Conservation (phyloP, 2,797 vertebrate genomes). For the Hafferia zeledoni region DNA sequence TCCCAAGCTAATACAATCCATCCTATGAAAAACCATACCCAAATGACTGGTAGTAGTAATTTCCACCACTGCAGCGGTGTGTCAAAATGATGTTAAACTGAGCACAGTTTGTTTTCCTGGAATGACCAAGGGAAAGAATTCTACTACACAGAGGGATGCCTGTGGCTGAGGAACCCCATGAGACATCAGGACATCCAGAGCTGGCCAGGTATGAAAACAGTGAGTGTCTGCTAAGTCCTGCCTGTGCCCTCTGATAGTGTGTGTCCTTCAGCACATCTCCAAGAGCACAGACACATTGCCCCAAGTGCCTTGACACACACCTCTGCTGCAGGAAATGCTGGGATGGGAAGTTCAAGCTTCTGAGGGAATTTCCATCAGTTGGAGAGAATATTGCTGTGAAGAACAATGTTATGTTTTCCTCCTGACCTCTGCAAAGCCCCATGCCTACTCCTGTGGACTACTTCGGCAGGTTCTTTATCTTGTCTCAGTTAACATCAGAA, state of each 20-base stretch:
- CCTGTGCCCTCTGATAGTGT: background rate
- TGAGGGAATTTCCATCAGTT: background rate
- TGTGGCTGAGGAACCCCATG: background rate
- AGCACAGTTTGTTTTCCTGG: background rate
- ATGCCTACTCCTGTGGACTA: rapidly evolving
- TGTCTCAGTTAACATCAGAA: background rate
- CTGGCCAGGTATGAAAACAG: background rate
- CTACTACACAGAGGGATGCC: background rate
- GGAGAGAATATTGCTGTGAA: background rate
- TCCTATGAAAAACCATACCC: background rate
- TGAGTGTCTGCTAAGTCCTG: background rate
- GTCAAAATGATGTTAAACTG: background rate
- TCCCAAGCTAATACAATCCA: background rate
- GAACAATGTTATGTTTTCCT: background rate
- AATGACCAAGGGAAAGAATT: background rate
- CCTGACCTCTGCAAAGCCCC: background rate
- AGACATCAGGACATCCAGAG: background rate
- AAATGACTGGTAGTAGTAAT: background rate
- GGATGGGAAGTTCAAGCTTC: background rate
- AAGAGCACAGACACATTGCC: background rate
- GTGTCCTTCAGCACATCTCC: background rate
- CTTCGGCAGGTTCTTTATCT: background rate
- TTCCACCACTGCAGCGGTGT: background rate
- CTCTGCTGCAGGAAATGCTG: background rate
- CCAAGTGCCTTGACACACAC: background rate